Evolutionary conservation across 2,888 invertebrate genomes (phyloP), one percentile per base, ranked within the genome.

Genomic region (Liposcelis brunnea): DNA sequence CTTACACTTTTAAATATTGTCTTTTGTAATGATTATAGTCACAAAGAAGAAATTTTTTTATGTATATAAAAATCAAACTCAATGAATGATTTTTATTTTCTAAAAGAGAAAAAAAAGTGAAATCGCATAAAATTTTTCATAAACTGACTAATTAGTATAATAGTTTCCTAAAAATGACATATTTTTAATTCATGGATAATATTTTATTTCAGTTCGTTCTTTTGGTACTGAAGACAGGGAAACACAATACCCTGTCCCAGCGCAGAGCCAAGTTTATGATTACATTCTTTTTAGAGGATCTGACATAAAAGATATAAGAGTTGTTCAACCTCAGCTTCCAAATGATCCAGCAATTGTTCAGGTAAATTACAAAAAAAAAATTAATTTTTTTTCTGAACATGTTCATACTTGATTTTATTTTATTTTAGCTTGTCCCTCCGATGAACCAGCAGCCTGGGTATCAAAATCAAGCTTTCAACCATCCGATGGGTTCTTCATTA

Each of bases 201-300:
- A n/a, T n/a, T n/a, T n/a, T 52, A 60, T 67, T 73, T 47, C 69
- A 97, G 98, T 98, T 52, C 80, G 93, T 55, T 97, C 97, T 8
- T 98, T 94, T 71, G 98, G 98, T 46, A 99, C 98, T 33, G 98
- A 99, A 68, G 94, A 97, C 61, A 75, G 98, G 42, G 91, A 93
- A 57, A 87, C 94, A 4, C 86, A 89, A 60, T 86, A 83, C 61
- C 91, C 91, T 50, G 93, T 98, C 47, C 87, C 94, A 44, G 89
- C 94, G 15, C 85, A 95, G 64, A 91, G 89, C 67, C 95, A 98
- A 66, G 84, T 97, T 46, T 98, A 95, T 65, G 97, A 98, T 62
- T 98, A 94, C 67, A 98, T 98, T 59, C 75, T 98, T 55, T 98
- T 98, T 68, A 77, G 95, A 54, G 97, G 97, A 40, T 82, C 89